Percentiles rank a stretch among this genome's conserved stretches.
Evolutionary conservation across 2,888 invertebrate genomes (phyloP).

Genomic region (Pycnomerus fuliginosus): DNA sequence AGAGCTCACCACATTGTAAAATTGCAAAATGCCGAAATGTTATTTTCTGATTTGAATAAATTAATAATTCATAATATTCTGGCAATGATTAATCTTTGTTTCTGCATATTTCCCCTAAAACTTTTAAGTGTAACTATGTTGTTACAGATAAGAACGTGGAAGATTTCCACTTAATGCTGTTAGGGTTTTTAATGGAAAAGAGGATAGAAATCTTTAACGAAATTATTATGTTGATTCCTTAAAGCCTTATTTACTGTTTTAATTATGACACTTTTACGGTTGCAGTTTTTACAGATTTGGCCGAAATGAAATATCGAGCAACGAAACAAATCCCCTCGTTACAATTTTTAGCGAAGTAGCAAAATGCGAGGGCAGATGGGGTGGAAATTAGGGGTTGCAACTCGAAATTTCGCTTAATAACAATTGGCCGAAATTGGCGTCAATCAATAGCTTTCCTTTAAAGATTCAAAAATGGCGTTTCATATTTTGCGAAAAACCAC

Average conservation of each 20-base stretch:
- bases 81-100: constrained; percentile 26
- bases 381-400: no score
- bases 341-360: no score
- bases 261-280: constrained; percentile 30
- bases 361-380: no score
- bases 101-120: constrained; percentile 30
- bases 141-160: constrained; percentile 30
- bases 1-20: constrained; percentile 18
- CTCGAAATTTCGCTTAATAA: no score
- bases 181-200: constrained; percentile 17
- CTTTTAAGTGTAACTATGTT: constrained; percentile 31
- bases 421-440: no score
- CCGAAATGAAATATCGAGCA: constrained; percentile 21
- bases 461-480: no score
- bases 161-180: constrained; percentile 35
- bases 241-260: constrained; percentile 37
- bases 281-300: constrained; percentile 19
- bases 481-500: no score
- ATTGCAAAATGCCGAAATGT: constrained; percentile 22
- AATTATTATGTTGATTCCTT: constrained; percentile 30
- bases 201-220: constrained; percentile 35
- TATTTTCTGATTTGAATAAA: constrained; percentile 29
- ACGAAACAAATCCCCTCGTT: constrained; percentile 20
- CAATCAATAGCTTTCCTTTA: no score
- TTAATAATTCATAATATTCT: constrained; percentile 31